phyloP scores from a whole-genome alignment of 2,888 invertebrate species.

The Mactromeris polynyma region DNA sequence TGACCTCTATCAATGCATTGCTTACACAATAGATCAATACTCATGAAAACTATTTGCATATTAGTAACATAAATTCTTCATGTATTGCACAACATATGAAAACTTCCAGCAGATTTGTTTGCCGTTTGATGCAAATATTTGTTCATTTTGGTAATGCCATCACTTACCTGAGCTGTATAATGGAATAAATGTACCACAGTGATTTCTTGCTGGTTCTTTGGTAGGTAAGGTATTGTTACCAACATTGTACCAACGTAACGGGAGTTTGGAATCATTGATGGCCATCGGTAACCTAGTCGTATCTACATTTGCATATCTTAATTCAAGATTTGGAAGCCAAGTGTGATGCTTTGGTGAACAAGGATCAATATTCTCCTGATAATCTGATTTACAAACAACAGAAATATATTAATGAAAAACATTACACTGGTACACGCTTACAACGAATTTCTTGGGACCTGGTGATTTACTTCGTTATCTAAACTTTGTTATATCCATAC shows the following conservation, averaged over 20 bases:
- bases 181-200: constrained; percentile 23
- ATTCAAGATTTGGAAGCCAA: constrained; percentile 24
- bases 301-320: constrained; percentile 18
- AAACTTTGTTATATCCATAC: no score
- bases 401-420: no score
- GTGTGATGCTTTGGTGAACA: not conserved
- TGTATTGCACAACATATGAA: no score
- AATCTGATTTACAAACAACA: not conserved
- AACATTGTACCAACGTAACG: constrained; percentile 33
- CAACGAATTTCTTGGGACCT: no score
- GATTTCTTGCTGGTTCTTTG: not conserved
- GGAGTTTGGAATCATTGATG: constrained; percentile 19
- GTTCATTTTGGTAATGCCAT: not conserved
- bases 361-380: not conserved
- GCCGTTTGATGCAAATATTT: no score
- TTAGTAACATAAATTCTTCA: no score
- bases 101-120: no score
- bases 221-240: constrained; percentile 23
- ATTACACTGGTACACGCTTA: no score
- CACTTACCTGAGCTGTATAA: constrained; percentile 5
- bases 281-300: not conserved
- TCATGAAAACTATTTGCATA: no score
- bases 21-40: no score
- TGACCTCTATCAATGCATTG: no score
- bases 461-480: no score